Evolutionary conservation across 2,888 invertebrate species (phyloP).

Genomic region (Phragmatobia fuliginosa): DNA sequence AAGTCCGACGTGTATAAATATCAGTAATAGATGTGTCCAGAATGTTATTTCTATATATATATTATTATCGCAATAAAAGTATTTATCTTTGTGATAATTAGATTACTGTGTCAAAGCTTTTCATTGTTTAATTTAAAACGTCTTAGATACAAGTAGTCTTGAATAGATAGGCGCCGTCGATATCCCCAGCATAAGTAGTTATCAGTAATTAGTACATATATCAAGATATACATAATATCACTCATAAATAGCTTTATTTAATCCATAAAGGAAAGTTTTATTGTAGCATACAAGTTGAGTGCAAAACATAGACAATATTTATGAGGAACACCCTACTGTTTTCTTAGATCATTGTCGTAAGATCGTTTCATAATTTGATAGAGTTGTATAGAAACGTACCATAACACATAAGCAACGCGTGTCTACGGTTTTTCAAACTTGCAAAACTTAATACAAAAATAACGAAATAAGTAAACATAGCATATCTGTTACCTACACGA

Average conservation of each 20-base stretch:
- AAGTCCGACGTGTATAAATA: no score
- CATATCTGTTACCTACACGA: no score
- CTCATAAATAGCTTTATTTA: background rate
- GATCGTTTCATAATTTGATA: background rate
- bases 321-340: background rate
- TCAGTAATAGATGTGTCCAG: no score
- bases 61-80: background rate
- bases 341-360: no score
- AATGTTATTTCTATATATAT: background rate
- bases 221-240: background rate
- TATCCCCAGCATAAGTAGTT: background rate
- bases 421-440: no score
- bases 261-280: background rate
- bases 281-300: background rate
- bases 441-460: no score
- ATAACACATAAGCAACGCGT: no score
- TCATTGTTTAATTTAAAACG: background rate
- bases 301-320: background rate
- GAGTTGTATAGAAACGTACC: background rate
- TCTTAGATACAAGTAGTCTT: background rate
- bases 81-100: background rate
- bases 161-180: background rate
- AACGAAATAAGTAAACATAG: no score
- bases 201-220: background rate
- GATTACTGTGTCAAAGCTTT: background rate